Base-by-base conservation (phyloP, 2,113 vertebrate genomes). In the Clarias batrachus region DNA sequence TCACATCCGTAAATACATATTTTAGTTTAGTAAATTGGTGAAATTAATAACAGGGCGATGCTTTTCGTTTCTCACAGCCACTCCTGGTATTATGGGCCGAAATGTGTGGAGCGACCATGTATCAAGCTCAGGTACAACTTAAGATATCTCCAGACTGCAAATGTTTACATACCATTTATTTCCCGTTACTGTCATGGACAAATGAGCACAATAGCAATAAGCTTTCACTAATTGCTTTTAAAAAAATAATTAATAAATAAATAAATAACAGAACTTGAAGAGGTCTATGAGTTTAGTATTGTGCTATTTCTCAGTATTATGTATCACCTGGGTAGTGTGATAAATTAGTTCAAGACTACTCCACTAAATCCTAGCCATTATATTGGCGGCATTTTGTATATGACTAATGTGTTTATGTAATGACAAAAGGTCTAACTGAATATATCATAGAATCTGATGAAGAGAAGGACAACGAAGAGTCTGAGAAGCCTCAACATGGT, bases 91-190 rank as follows among this genome's bases (percentile, higher is more conserved):
- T 80, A 93, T 93, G 88, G 94, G 94, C 13, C 94, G 92, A 62
- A 95, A 92, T 80, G 90, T 95, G 65, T 95, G 95, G 94, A 93
- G 92, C 85, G 94, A 94, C 41, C 90, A 91, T 52, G 87, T 87
- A 1, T 95, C 94, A 27, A 91, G 89, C 41, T 94, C 94, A 59
- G 94, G 95, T 95, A 89, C 17, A 59, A 33, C 83, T 17, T 17
- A 52, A 5, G 21, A 63, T 27, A 23, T n/a, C 17, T 16, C 0
- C 27, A 23, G 7, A 62, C 23, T 65, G 59, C 27, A 57, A 56
- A 41, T 17, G 3, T 30, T 16, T 79, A 19, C 57, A 4, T 80
- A 14, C 56, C 30, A 33, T 60, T 23, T 11, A 33, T 81, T 62
- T 27, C 57, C 48, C 48, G 5, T 25, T 17, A 37, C 3, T 60